phyloP scores from a whole-genome alignment of 1,140 invertebrate genomes.

The Euschistus heros region DNA sequence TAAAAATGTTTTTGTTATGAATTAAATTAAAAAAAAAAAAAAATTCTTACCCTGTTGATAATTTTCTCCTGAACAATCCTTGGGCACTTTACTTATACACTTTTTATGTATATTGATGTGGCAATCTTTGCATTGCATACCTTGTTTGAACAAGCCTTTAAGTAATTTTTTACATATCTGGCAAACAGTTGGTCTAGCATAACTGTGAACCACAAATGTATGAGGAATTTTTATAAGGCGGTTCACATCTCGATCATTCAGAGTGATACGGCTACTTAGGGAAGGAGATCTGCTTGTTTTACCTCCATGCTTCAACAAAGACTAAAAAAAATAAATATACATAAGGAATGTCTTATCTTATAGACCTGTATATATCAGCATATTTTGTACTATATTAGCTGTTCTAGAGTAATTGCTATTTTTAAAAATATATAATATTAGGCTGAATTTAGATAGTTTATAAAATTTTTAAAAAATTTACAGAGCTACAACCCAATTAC shows the following conservation, averaged over 20 bases:
- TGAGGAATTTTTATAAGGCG: slow-evolving; percentile 77
- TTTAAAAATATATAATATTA: too few relatives aligned
- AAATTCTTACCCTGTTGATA: slow-evolving; percentile 24
- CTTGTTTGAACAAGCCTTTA: slow-evolving; percentile 91
- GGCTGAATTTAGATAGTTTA: too few relatives aligned
- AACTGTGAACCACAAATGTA: slow-evolving; percentile 83
- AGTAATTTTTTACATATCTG: slow-evolving; percentile 91
- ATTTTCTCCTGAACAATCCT: slow-evolving; percentile 85
- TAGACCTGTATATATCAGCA: too few relatives aligned
- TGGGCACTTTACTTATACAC: slow-evolving; percentile 86
- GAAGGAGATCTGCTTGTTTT: slow-evolving; percentile 57
- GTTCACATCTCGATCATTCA: slow-evolving; percentile 62
- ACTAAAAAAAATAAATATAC: slow-evolving; percentile 11
- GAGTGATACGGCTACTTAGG: slow-evolving; percentile 57
- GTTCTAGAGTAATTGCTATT: too few relatives aligned
- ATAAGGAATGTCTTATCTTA: too few relatives aligned
- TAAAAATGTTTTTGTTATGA: too few relatives aligned
- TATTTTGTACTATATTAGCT: too few relatives aligned
- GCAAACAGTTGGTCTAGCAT: slow-evolving; percentile 91
- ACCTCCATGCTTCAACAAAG: slow-evolving; percentile 29
- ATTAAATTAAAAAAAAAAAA: too few relatives aligned
- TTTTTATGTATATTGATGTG: slow-evolving; percentile 98
- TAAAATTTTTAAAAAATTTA: too few relatives aligned
- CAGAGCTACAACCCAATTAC: too few relatives aligned
- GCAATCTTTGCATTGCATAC: slow-evolving; percentile 95